A percentile compares a stretch with the other conserved stretches of the same genome.
phyloP scores from a whole-genome alignment of 2,888 invertebrate genomes.

The Resseliella maxima region DNA sequence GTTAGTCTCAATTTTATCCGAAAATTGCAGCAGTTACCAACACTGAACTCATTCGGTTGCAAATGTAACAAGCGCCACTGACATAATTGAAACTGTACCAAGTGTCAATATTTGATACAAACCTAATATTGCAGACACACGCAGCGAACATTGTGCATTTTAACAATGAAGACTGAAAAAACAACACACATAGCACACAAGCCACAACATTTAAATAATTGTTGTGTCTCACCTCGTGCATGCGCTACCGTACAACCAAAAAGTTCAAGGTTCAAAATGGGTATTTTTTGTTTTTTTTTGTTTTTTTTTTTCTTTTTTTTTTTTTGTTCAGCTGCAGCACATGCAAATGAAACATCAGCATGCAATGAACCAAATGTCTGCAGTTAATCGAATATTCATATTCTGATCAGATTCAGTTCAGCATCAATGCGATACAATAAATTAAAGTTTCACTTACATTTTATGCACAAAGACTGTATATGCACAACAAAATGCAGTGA shows the following conservation, averaged over 20 bases:
- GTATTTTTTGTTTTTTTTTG: too few species aligned
- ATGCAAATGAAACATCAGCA: too few species aligned
- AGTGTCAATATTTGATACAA: slow-evolving; percentile 17
- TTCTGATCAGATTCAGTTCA: background rate
- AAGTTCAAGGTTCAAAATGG: background rate
- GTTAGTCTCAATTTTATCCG: too few species aligned
- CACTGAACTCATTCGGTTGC: background rate
- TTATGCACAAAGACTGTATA: background rate
- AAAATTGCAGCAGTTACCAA: too few species aligned
- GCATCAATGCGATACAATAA: background rate
- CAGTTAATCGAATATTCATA: slow-evolving; percentile 13
- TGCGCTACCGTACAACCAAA: background rate
- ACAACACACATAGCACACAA: too few species aligned
- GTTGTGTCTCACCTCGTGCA: background rate
- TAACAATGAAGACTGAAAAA: background rate
- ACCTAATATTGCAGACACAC: background rate
- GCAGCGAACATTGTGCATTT: background rate
- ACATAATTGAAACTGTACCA: background rate
- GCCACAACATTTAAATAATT: background rate
- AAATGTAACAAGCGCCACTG: background rate
- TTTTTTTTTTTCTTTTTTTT: too few species aligned
- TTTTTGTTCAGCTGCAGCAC: too few species aligned
- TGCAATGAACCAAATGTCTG: background rate
- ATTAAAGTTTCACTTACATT: background rate
- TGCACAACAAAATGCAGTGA: background rate